Base-by-base conservation (phyloP, 2,797 vertebrate genomes). In the Echeneis naucrates region DNA sequence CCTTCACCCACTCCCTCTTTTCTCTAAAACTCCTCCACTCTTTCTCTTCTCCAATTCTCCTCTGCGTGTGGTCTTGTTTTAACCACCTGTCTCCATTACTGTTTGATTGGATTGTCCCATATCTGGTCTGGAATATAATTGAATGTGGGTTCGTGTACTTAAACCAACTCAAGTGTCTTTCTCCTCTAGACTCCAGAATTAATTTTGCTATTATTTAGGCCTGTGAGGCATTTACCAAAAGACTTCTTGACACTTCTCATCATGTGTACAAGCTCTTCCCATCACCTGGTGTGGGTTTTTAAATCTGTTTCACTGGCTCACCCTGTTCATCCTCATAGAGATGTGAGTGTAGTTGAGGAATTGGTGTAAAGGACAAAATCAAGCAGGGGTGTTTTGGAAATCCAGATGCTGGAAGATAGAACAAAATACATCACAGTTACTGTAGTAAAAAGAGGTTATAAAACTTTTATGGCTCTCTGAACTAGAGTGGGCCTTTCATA, bases 201-300 rank as follows among this genome's bases (percentile, higher is more conserved):
- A 5, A 59, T 81, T 67, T 77, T 21, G 42, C 54, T 71, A 23
- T 76, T 76, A 58, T 85, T 68, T 54, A 48, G 40, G 24, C 57
- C 44, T 70, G 37, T 53, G 50, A 66, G 17, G 19, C 59, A 55
- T 38, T 42, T 37, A 53, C 50, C 1, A 27, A 37, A n/a, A 37
- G 37, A 52, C 60, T 40, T 71, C 58, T 56, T 58, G 10, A 74
- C 23, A 58, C 48, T 14, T 32, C 50, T 72, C 13, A 61, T 56
- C 32, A 54, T 67, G 50, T 66, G 60, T 56, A 32, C 42, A 38
- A 42, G 27, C 51, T 16, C 21, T 47, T 5, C 5, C 24, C 75
- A 68, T 84, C 86, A 90, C 87, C 86, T 91, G 85, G 23, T 90
- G 78, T 79, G 67, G 86, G 87, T 56, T 81, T 58, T 82, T 70